phyloP scores from a whole-genome alignment of 1,140 invertebrate genomes.

The Leptinotarsa lineolata region DNA sequence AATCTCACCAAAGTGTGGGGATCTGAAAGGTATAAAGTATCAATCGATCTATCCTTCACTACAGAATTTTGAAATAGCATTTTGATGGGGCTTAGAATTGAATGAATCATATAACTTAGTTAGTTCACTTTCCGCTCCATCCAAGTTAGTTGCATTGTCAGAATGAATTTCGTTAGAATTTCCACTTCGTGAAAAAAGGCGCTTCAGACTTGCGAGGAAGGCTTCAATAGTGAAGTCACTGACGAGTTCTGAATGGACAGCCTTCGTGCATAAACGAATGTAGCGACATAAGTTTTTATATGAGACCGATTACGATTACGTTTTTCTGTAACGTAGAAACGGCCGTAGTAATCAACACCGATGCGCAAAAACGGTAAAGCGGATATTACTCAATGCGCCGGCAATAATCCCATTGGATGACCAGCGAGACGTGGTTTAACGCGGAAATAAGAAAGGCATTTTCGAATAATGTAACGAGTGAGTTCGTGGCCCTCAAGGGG shows the following conservation, averaged over 20 bases:
- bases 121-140: conserved; percentile 33
- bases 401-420: conserved; percentile 30
- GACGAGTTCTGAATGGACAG: not conserved
- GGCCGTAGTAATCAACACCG: conserved; percentile 22
- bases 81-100: not conserved
- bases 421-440: conserved; percentile 32
- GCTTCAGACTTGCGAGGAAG: not conserved
- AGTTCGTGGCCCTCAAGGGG: conserved; percentile 2
- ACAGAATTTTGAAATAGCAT: conserved; percentile 40
- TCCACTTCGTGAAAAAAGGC: not conserved
- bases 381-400: conserved; percentile 18
- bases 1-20: conserved; percentile 8
- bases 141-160: conserved; percentile 44
- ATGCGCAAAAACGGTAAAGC: conserved; percentile 41
- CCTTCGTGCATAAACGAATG: not conserved
- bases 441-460: conserved; percentile 30
- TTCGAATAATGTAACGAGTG: not conserved
- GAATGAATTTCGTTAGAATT: conserved; percentile 39
- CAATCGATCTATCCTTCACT: not conserved
- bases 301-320: no score
- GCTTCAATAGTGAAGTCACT: not conserved
- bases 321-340: conserved; percentile 26
- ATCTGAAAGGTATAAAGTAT: conserved; percentile 53
- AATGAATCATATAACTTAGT: conserved; percentile 23
- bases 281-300: not conserved